Percentiles rank a stretch among this genome's conserved stretches.
Conservation (phyloP, 2,797 vertebrate species). For the Sarcoramphus papa region DNA sequence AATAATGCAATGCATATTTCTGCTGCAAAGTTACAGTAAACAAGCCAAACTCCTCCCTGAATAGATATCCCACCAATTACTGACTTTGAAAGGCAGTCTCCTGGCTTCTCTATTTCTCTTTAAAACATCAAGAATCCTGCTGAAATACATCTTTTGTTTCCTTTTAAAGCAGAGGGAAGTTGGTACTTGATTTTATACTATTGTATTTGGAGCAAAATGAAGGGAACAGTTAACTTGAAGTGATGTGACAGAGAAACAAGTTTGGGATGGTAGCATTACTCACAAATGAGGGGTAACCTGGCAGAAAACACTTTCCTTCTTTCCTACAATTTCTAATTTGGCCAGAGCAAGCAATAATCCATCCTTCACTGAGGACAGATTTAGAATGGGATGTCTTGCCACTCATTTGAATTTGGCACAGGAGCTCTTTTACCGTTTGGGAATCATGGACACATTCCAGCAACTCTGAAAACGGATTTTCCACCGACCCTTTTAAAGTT, state of each 20-base stretch:
- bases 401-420: neutral
- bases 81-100: neutral
- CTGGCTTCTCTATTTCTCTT: neutral
- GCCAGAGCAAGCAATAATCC: neutral
- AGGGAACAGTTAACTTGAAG: neutral
- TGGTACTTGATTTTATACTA: neutral
- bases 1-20: slow-evolving; percentile 16
- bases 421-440: neutral
- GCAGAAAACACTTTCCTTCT: neutral
- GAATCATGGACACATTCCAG: neutral
- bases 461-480: neutral
- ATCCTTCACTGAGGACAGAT: neutral
- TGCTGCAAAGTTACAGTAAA: neutral
- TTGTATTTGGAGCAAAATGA: neutral
- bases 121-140: neutral
- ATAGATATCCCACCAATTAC: neutral
- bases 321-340: neutral
- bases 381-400: neutral
- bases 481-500: neutral
- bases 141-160: neutral
- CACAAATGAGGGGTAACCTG: neutral
- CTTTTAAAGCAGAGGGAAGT: neutral
- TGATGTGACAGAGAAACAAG: neutral
- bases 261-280: neutral
- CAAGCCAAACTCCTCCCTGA: neutral